phyloP scores from a whole-genome alignment of 2,113 vertebrate species.

The Fukomys damarensis region DNA sequence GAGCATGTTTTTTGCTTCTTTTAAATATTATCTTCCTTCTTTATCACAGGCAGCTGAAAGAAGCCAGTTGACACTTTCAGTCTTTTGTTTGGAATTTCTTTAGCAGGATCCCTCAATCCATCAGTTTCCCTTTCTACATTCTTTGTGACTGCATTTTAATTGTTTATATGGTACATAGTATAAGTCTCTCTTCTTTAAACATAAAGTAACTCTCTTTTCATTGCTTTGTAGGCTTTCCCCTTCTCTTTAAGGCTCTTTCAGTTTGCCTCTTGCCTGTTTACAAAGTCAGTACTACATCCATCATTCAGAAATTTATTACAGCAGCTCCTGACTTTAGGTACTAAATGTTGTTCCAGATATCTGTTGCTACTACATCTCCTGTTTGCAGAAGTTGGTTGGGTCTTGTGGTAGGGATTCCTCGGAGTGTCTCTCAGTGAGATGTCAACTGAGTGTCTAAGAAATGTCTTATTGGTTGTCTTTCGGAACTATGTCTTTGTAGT shows the following conservation, averaged over 20 bases:
- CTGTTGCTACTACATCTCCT: background rate
- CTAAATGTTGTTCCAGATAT: background rate
- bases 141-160: background rate
- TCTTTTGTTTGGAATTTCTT: background rate
- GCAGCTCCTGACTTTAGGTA: background rate
- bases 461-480: background rate
- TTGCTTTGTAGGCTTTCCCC: background rate
- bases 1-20: background rate
- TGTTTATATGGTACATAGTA: too few species aligned
- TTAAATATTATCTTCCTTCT: background rate
- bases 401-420: background rate
- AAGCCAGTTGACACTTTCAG: background rate
- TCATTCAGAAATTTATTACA: background rate
- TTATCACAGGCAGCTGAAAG: background rate
- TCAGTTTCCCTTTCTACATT: background rate
- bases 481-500: background rate
- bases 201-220: background rate
- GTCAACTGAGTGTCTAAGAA: background rate
- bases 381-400: background rate
- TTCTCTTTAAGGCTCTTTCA: background rate
- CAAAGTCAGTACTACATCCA: background rate
- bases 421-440: background rate
- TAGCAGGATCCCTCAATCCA: background rate
- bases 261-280: fast-evolving
- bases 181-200: background rate